These are phyloP conservation scores for Argynnis bischoffii DNA, from an alignment of 2,888 invertebrate species.

Conservation along the genomic window DNA sequence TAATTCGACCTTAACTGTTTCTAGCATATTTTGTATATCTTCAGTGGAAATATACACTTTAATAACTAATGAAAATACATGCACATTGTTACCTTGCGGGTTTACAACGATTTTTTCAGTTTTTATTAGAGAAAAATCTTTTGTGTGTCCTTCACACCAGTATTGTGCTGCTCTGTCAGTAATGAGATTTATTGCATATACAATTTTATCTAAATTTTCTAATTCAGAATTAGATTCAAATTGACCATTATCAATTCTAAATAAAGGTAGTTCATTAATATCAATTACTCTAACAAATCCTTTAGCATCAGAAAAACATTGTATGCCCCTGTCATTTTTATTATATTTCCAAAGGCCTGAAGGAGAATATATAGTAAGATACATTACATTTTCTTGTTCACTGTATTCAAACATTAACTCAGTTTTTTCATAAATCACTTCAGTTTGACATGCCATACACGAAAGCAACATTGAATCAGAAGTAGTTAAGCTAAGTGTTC, in stretches of 20 bases:
- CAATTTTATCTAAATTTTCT: conserved; percentile 48
- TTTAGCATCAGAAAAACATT: conserved; percentile 84
- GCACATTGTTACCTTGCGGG: conserved; percentile 60
- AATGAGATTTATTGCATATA: conserved; percentile 78
- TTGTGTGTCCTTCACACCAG: conserved; percentile 85
- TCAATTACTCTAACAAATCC: conserved; percentile 74
- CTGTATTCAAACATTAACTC: conserved; percentile 65
- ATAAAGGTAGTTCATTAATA: conserved; percentile 59
- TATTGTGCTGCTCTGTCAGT: conserved; percentile 82
- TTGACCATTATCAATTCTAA: conserved; percentile 41
- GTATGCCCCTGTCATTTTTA: conserved; percentile 71
- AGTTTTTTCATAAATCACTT: conserved; percentile 56
- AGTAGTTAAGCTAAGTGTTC: conserved; percentile 53
- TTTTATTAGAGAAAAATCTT: conserved; percentile 71
- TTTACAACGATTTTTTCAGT: conserved; percentile 79
- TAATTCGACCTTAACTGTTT: conserved; percentile 46
- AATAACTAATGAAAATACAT: conserved; percentile 67
- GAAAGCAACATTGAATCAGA: conserved; percentile 45
- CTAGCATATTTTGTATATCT: conserved; percentile 48
- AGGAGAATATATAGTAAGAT: conserved; percentile 80
- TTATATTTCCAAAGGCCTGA: conserved; percentile 79
- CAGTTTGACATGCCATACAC: conserved; percentile 71
- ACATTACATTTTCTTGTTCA: conserved; percentile 56
- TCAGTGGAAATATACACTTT: conserved; percentile 48
- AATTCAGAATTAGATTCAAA: conserved; percentile 28